Base-by-base conservation (phyloP, 2,888 invertebrate species). In the Stictocephala bisonia region DNA sequence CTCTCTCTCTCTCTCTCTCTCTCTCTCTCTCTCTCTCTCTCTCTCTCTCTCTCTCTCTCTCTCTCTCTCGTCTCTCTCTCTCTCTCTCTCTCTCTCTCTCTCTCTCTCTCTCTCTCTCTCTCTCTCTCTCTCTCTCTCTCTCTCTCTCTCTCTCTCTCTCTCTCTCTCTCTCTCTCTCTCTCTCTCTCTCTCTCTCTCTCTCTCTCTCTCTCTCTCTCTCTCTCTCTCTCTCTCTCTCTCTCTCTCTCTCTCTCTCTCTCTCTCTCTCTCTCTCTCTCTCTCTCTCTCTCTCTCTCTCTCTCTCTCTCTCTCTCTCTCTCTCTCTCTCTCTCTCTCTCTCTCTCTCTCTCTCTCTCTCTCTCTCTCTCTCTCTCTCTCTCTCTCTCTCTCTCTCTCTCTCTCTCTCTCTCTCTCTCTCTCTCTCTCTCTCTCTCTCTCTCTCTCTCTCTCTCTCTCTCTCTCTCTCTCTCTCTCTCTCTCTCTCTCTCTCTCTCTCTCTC, bases 371-470 rank as follows among this genome's bases (percentile, higher is more conserved):
- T 60, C 75, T 60, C 72, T 71, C 71, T 40, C 73, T 70, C 53
- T 60, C 71, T 67, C 31, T 74, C 44, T 74, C 60, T 72, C 75
- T 31, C 74, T 71, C 69, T 76, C 72, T 67, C 69, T 53, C 71
- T 75, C 72, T 76, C 78, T 74, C 72, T 70, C 75, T 66, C 70
- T 73, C 73, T 64, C 60, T 66, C 75, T 22, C 72, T 67, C 60
- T 73, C 74, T 68, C 58, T 60, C 76, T 58, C 74, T 27, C 68
- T 72, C 74, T 56, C 70, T 58, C 67, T 72, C 64, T 68, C 71
- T 71, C 72, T 66, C 64, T 71, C 29, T 66, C 69, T 70, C 56
- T 72, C 40, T 67, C 66, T 58, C 71, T 71, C 69, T 70, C 60
- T 50, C 50, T 72, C 40, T 60, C 51, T 68, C 73, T 75, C 75